Evolutionary conservation across 2,888 invertebrate species (phyloP).

Genomic region (Erannis defoliaria): DNA sequence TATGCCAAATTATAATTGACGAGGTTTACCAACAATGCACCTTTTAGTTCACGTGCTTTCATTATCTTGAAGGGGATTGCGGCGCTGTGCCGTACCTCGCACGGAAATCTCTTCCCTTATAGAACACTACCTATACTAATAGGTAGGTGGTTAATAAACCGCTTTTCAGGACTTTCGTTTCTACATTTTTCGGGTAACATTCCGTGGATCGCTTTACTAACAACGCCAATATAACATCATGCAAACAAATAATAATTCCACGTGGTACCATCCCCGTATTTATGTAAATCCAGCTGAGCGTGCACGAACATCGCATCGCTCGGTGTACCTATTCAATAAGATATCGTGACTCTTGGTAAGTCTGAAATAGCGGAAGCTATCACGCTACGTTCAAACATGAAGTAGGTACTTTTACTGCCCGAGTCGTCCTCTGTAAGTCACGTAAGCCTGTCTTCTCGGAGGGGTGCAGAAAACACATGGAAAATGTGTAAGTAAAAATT

Average conservation of each 20-base stretch:
- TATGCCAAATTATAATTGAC: not conserved
- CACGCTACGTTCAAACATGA: constrained; percentile 74
- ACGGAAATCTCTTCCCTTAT: constrained; percentile 54
- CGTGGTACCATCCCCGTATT: constrained; percentile 52
- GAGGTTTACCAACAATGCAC: constrained; percentile 13
- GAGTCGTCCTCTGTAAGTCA: constrained; percentile 75
- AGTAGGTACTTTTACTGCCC: constrained; percentile 65
- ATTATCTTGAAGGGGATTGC: constrained; percentile 39
- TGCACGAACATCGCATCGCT: constrained; percentile 50
- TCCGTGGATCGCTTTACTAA: constrained; percentile 48
- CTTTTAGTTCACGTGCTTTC: constrained; percentile 46
- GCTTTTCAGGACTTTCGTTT: constrained; percentile 35
- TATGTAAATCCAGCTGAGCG: constrained; percentile 59
- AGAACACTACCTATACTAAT: constrained; percentile 31
- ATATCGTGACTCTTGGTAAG: constrained; percentile 78
- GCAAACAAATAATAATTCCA: constrained; percentile 51
- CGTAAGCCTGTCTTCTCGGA: constrained; percentile 61
- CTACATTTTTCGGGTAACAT: constrained; percentile 29
- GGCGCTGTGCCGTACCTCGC: constrained; percentile 69
- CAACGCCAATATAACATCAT: constrained; percentile 43
- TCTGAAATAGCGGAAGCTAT: constrained; percentile 72
- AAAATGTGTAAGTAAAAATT: constrained; percentile 57
- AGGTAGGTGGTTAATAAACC: constrained; percentile 16
- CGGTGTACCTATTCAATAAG: constrained; percentile 55
- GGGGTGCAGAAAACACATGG: constrained; percentile 26